Evolutionary conservation across 2,797 vertebrate species (phyloP).

Genomic region (Hephaestus fuliginosus): DNA sequence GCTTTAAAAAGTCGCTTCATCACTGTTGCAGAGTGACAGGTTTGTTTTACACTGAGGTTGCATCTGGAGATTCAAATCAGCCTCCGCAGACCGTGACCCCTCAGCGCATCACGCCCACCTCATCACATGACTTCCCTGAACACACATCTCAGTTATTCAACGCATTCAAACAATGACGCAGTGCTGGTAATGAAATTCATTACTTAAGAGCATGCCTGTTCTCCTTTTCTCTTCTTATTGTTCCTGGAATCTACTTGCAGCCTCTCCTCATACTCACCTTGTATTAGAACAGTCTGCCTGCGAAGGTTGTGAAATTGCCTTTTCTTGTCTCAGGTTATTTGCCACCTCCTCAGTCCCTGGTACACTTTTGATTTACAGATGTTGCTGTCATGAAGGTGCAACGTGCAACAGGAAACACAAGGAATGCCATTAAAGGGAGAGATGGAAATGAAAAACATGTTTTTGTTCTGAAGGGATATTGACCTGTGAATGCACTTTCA

Average conservation of each 20-base stretch:
- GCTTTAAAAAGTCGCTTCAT: slow-evolving; percentile 55
- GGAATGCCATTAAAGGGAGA: background rate
- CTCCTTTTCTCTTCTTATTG: slow-evolving; percentile 17
- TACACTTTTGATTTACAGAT: slow-evolving; percentile 38
- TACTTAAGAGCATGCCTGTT: slow-evolving; percentile 40
- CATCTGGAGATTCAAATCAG: slow-evolving; percentile 34
- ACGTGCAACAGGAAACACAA: slow-evolving; percentile 9
- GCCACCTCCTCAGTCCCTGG: background rate
- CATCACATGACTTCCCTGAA: slow-evolving; percentile 27
- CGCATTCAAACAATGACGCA: slow-evolving; percentile 39
- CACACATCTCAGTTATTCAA: slow-evolving; percentile 60
- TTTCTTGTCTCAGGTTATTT: slow-evolving; percentile 34
- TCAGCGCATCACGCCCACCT: background rate
- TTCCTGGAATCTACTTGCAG: background rate
- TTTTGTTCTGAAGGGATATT: background rate
- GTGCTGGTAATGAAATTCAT: slow-evolving; percentile 55
- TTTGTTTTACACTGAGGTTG: slow-evolving; percentile 11
- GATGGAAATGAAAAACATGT: slow-evolving; percentile 2
- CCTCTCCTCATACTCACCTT: slow-evolving; percentile 23
- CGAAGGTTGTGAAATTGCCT: slow-evolving; percentile 30
- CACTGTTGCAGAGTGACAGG: slow-evolving; percentile 44
- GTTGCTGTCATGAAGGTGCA: slow-evolving; percentile 27
- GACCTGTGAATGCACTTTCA: background rate
- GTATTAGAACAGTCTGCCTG: slow-evolving; percentile 17
- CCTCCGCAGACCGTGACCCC: slow-evolving; percentile 1